Conservation (phyloP, 2,888 invertebrate species). For the Chymomyza caudatula region DNA sequence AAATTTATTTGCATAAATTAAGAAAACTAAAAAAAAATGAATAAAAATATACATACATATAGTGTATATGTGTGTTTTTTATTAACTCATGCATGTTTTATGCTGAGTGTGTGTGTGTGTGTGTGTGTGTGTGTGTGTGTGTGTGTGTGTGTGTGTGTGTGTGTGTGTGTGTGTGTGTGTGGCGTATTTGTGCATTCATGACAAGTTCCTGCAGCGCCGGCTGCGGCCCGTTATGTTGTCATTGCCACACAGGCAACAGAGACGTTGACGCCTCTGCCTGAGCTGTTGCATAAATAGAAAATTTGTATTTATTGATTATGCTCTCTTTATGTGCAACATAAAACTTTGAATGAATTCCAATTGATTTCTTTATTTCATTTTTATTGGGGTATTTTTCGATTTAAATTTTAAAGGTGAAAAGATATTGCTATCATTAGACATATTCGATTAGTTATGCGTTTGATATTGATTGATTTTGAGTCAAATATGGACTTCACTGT, state of each 20-base stretch:
- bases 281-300: conserved; percentile 65
- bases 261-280: conserved; percentile 13
- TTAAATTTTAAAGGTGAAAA: conserved; percentile 31
- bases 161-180: conserved; percentile 10
- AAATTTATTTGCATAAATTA: conserved; percentile 75
- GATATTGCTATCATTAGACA: no score
- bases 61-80: conserved; percentile 6
- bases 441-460: conserved; percentile 6
- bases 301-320: conserved; percentile 63
- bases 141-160: neutral
- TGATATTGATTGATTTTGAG: conserved; percentile 4
- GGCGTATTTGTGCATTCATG: conserved; percentile 55
- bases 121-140: conserved; percentile 10
- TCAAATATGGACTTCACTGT: conserved; percentile 24
- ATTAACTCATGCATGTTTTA: neutral
- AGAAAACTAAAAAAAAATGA: conserved; percentile 39
- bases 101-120: neutral
- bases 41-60: neutral
- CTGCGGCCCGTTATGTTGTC: conserved; percentile 56
- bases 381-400: conserved; percentile 33
- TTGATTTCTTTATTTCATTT: conserved; percentile 8
- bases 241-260: conserved; percentile 11
- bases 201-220: conserved; percentile 47
- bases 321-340: conserved; percentile 15
- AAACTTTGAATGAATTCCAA: neutral